phyloP scores from a whole-genome alignment of 2,888 invertebrate genomes.

The Nemurella pictetii region DNA sequence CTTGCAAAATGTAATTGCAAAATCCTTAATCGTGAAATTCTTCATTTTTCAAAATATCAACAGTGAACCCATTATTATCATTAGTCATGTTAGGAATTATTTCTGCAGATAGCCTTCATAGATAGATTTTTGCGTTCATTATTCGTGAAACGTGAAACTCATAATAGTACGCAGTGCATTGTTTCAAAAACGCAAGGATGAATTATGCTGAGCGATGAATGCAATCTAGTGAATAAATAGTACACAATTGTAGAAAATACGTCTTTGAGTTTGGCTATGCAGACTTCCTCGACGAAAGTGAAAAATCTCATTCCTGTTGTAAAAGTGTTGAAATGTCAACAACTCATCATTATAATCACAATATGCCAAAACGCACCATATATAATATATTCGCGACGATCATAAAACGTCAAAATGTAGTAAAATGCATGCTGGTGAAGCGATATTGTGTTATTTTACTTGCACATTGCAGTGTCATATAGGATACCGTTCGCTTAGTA shows the following conservation, averaged over 20 bases:
- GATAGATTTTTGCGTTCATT: neutral
- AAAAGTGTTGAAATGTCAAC: too few relatives aligned
- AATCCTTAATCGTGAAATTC: neutral
- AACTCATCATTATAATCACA: too few relatives aligned
- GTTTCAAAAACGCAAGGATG: neutral
- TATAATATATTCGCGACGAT: neutral
- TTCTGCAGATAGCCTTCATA: neutral
- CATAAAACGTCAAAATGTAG: neutral
- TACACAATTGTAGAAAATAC: too few relatives aligned
- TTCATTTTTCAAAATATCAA: neutral
- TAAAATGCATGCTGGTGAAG: neutral
- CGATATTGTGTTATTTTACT: too few relatives aligned
- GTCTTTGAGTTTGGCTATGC: neutral
- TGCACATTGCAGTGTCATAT: too few relatives aligned
- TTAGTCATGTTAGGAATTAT: neutral
- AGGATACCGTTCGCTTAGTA: too few relatives aligned
- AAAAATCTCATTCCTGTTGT: neutral
- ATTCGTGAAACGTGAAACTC: neutral
- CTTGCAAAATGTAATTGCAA: neutral
- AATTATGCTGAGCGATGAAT: too few relatives aligned
- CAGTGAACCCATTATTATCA: neutral
- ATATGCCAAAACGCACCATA: too few relatives aligned
- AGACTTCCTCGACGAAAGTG: neutral
- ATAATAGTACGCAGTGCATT: neutral
- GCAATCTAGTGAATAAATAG: too few relatives aligned